These are phyloP conservation scores for Orthonevra nobilis DNA, from an alignment of 2,888 invertebrate genomes.

Conservation along the genomic window DNA sequence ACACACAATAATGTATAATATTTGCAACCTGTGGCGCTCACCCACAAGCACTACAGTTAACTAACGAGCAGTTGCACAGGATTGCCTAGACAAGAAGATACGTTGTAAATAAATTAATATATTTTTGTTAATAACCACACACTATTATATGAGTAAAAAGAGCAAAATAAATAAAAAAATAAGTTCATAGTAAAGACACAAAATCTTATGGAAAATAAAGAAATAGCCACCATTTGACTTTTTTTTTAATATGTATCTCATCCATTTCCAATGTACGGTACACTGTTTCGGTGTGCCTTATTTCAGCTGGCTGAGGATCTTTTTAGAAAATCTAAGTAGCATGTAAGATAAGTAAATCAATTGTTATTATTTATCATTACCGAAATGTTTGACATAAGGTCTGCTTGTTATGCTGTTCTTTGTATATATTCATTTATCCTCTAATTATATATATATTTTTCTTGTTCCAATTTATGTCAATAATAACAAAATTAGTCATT, in stretches of 20 bases:
- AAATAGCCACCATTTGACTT: constrained; percentile 33
- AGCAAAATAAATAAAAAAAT: constrained; percentile 11
- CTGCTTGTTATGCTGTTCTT: too few relatives aligned
- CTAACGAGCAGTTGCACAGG: constrained; percentile 48
- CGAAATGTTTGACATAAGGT: too few relatives aligned
- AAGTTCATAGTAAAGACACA: constrained; percentile 15
- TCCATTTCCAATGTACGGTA: constrained; percentile 38
- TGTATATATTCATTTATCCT: too few relatives aligned
- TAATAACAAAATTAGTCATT: constrained; percentile 7
- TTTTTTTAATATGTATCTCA: constrained; percentile 25
- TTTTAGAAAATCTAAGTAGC: constrained; percentile 40
- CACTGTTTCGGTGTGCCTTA: constrained; percentile 9
- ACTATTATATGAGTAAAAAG: constrained; percentile 32
- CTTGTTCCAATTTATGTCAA: too few relatives aligned
- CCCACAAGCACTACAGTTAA: constrained; percentile 48
- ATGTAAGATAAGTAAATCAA: constrained; percentile 56
- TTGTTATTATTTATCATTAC: constrained; percentile 37
- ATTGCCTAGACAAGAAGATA: constrained; percentile 39
- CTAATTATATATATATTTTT: too few relatives aligned
- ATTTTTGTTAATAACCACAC: constrained; percentile 58
- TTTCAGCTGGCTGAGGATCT: constrained; percentile 35
- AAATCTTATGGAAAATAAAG: constrained; percentile 23
- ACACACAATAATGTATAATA: constrained; percentile 57
- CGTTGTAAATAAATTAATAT: constrained; percentile 28
- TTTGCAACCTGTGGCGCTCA: constrained; percentile 44